Percentiles rank a stretch among this genome's conserved stretches.
phyloP scores from a whole-genome alignment of 2,888 invertebrate species.

The Euphydryas editha region DNA sequence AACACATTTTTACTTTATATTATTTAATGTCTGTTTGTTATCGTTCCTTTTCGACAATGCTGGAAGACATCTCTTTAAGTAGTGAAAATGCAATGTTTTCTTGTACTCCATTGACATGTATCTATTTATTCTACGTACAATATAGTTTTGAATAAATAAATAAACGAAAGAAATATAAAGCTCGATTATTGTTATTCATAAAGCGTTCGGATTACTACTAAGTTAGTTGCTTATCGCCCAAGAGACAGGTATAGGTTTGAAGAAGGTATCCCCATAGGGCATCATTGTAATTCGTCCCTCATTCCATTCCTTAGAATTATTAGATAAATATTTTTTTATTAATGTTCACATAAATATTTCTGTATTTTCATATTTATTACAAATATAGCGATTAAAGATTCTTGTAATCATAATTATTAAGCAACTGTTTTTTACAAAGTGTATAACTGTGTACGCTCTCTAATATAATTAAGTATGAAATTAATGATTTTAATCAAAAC shows the following conservation, averaged over 20 bases:
- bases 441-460: no score
- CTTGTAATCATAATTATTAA: not conserved
- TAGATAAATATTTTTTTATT: not conserved
- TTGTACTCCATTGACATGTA: no score
- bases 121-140: no score
- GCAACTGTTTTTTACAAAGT: no score
- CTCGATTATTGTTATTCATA: conserved; percentile 2
- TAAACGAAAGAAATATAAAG: not conserved
- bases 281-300: not conserved
- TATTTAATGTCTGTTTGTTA: no score
- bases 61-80: no score
- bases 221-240: conserved; percentile 14
- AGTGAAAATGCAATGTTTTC: no score
- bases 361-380: not conserved
- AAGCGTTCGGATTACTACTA: not conserved
- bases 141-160: no score
- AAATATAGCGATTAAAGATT: not conserved
- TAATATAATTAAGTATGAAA: no score
- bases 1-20: no score
- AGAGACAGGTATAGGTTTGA: not conserved
- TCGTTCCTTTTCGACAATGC: no score
- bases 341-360: not conserved
- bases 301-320: not conserved
- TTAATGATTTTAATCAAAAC: no score
- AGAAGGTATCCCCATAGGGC: not conserved